phyloP scores from a whole-genome alignment of 2,888 invertebrate species.

The Phyto melanocephala region DNA sequence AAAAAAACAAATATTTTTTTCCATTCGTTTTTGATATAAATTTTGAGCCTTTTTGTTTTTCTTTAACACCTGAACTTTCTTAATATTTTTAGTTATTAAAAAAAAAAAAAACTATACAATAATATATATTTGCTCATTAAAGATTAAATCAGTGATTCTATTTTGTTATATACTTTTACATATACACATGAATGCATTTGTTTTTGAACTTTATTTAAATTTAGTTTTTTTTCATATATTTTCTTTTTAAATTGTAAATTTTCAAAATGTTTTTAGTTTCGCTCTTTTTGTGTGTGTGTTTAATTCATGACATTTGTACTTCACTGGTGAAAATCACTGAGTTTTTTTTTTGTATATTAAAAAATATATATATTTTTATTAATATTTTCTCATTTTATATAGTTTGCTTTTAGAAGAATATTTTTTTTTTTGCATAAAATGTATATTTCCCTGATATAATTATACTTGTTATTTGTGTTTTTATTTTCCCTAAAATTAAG shows the following conservation, averaged over 20 bases:
- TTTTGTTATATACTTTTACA: constrained; percentile 41
- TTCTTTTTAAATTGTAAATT: constrained; percentile 51
- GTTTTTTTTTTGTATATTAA: constrained; percentile 66
- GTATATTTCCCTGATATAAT: constrained; percentile 63
- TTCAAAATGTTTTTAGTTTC: constrained; percentile 42
- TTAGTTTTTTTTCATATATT: not conserved
- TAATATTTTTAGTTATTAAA: constrained; percentile 11
- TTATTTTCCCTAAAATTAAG: constrained; percentile 50
- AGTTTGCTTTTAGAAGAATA: constrained; percentile 60
- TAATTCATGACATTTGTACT: constrained; percentile 78
- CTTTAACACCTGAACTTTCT: constrained; percentile 43
- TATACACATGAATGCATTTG: too few relatives aligned
- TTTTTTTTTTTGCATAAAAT: constrained; percentile 54
- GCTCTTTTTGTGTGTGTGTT: constrained; percentile 52
- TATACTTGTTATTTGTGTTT: constrained; percentile 57
- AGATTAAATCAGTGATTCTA: constrained; percentile 48
- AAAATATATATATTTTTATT: constrained; percentile 48
- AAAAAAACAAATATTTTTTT: constrained; percentile 18
- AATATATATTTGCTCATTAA: constrained; percentile 25
- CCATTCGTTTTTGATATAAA: constrained; percentile 27
- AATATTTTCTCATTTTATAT: constrained; percentile 65
- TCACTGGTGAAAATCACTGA: constrained; percentile 80
- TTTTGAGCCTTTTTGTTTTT: constrained; percentile 47
- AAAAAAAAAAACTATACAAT: constrained; percentile 46
- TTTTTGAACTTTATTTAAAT: not conserved